A percentile compares a stretch with the other conserved stretches of the same genome.
Conservation (phyloP, 1,140 invertebrate species). For the Chymomyza costata region DNA sequence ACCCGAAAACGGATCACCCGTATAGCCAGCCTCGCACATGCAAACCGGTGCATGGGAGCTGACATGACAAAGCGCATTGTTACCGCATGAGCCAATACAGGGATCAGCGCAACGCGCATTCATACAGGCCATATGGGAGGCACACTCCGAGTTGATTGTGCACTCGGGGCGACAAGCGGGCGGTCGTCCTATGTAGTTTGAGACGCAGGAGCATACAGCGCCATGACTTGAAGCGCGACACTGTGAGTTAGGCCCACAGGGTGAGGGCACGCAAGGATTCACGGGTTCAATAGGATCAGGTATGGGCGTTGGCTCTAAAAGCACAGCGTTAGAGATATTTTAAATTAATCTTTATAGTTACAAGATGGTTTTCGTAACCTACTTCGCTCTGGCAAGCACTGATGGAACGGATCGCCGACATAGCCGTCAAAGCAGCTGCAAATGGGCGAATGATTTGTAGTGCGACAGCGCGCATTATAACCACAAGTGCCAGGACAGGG, state of each 20-base stretch:
- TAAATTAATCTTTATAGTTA: slow-evolving; percentile 4
- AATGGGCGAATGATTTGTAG: slow-evolving; percentile 89
- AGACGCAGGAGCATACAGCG: slow-evolving; percentile 81
- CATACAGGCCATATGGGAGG: slow-evolving; percentile 81
- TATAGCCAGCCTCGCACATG: slow-evolving; percentile 81
- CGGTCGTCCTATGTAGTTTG: slow-evolving; percentile 82
- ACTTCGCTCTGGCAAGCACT: slow-evolving; percentile 68
- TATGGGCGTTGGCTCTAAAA: slow-evolving; percentile 47
- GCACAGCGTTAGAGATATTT: slow-evolving; percentile 12
- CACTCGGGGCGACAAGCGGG: slow-evolving; percentile 86
- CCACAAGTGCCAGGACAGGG: slow-evolving; percentile 89
- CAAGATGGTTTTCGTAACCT: slow-evolving; percentile 24
- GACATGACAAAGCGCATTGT: slow-evolving; percentile 81
- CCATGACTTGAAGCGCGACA: slow-evolving; percentile 79
- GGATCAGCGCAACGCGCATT: slow-evolving; percentile 83
- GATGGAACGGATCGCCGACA: slow-evolving; percentile 87
- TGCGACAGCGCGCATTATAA: slow-evolving; percentile 87
- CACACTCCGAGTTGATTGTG: slow-evolving; percentile 82
- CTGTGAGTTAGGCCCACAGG: slow-evolving; percentile 81
- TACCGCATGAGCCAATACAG: slow-evolving; percentile 84
- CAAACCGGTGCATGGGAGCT: slow-evolving; percentile 83
- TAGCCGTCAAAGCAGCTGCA: slow-evolving; percentile 86
- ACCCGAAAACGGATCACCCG: slow-evolving; percentile 84
- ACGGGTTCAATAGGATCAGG: slow-evolving; percentile 60
- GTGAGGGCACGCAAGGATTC: slow-evolving; percentile 80